Percentiles rank a stretch among this genome's conserved stretches.
These are phyloP conservation scores for Sceloporus undulatus DNA, from an alignment of 2,113 vertebrate species.

Conservation along the genomic window DNA sequence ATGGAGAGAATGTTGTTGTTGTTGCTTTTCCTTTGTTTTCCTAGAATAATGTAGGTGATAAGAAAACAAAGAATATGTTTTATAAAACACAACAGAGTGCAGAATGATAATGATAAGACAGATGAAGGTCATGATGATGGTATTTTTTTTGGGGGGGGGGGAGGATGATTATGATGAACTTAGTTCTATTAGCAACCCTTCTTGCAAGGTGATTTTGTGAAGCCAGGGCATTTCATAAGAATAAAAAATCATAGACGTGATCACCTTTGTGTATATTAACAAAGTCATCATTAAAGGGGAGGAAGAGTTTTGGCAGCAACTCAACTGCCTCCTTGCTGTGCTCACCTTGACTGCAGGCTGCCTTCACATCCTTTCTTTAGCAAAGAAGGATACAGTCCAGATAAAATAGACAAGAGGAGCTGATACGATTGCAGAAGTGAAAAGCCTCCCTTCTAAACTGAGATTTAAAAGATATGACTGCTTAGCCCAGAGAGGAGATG, in stretches of 20 bases:
- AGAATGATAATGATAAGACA: neutral
- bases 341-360: neutral
- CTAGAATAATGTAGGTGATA: neutral
- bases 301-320: neutral
- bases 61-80: neutral
- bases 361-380: neutral
- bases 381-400: neutral
- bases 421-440: conserved; percentile 22
- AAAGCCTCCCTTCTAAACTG: conserved; percentile 8
- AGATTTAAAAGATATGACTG: conserved; percentile 25
- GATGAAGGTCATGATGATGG: neutral
- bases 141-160: too few species aligned
- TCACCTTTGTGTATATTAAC: neutral
- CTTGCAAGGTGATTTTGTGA: conserved; percentile 3
- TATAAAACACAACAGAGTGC: conserved; percentile 1
- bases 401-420: conserved; percentile 9
- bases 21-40: neutral
- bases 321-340: neutral
- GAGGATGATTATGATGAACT: neutral
- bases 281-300: neutral
- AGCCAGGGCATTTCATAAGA: neutral
- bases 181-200: neutral
- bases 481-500: neutral
- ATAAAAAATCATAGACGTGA: neutral
- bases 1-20: neutral